A percentile compares a stretch with the other conserved stretches of the same genome.
These are phyloP conservation scores for Avahi laniger DNA, from an alignment of 2,797 vertebrate species.

Conservation along the genomic window DNA sequence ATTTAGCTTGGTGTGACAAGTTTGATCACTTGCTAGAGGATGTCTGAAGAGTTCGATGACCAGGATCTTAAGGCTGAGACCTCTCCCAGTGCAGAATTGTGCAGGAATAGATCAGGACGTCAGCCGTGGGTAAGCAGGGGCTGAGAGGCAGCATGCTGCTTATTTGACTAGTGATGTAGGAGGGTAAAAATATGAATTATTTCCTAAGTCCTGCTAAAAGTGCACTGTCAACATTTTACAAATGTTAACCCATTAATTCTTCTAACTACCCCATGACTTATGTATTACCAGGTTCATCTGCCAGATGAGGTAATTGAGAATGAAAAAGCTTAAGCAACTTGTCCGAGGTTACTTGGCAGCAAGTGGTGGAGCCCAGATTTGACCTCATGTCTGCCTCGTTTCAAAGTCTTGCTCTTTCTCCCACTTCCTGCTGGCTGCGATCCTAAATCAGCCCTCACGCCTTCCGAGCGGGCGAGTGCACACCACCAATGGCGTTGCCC, in stretches of 20 bases:
- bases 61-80: too few species aligned
- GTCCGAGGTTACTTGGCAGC: background rate
- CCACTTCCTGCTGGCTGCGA: background rate
- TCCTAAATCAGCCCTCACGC: background rate
- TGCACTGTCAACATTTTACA: background rate
- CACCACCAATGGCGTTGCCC: background rate
- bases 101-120: rapidly evolving
- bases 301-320: background rate
- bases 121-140: too few species aligned
- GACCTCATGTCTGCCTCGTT: background rate
- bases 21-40: rapidly evolving
- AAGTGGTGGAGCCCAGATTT: background rate
- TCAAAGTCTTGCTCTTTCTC: background rate
- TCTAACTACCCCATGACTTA: too few species aligned
- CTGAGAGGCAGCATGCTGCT: rapidly evolving
- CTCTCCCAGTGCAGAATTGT: rapidly evolving
- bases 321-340: background rate
- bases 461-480: background rate
- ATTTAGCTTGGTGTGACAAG: rapidly evolving
- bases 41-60: rapidly evolving
- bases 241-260: background rate
- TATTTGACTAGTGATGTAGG: rapidly evolving
- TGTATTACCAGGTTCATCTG: background rate
- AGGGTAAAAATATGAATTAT: rapidly evolving
- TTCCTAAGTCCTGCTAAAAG: background rate